Conservation (phyloP, 2,888 invertebrate species). For the Lutraria lutraria region DNA sequence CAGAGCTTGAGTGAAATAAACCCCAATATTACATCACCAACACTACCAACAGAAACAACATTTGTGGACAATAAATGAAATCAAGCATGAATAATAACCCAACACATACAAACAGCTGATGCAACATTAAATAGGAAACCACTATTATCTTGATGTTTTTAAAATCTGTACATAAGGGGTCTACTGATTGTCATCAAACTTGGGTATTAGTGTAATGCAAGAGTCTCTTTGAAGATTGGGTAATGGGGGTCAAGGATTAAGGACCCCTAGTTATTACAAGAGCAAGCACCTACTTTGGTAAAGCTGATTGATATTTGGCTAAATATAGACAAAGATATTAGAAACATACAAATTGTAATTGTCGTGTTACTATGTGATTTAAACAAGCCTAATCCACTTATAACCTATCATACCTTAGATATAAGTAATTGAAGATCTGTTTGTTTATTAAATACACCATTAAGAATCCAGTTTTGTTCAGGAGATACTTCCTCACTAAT, state of each 20-base stretch:
- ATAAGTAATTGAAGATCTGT: background rate
- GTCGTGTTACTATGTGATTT: background rate
- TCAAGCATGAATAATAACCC: slow-evolving; percentile 31
- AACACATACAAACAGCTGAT: slow-evolving; percentile 1
- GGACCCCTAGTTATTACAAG: slow-evolving; percentile 12
- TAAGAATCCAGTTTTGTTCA: background rate
- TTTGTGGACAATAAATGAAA: slow-evolving; percentile 31
- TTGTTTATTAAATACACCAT: background rate
- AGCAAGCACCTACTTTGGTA: background rate
- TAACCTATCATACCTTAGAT: background rate
- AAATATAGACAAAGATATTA: slow-evolving; percentile 13
- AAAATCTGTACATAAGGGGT: background rate
- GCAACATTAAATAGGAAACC: background rate
- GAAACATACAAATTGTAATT: background rate
- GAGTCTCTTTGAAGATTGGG: slow-evolving; percentile 7
- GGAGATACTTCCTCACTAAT: background rate
- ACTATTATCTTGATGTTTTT: background rate
- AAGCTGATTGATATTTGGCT: slow-evolving; percentile 15
- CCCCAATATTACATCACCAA: slow-evolving; percentile 31
- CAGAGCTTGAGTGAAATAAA: background rate
- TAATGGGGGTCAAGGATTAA: slow-evolving; percentile 2
- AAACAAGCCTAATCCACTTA: background rate
- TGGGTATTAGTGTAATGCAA: background rate
- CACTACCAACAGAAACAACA: slow-evolving; percentile 20
- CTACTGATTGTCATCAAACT: background rate